Base-by-base conservation (phyloP, 1,140 invertebrate genomes). In the Drosophila pachea region DNA sequence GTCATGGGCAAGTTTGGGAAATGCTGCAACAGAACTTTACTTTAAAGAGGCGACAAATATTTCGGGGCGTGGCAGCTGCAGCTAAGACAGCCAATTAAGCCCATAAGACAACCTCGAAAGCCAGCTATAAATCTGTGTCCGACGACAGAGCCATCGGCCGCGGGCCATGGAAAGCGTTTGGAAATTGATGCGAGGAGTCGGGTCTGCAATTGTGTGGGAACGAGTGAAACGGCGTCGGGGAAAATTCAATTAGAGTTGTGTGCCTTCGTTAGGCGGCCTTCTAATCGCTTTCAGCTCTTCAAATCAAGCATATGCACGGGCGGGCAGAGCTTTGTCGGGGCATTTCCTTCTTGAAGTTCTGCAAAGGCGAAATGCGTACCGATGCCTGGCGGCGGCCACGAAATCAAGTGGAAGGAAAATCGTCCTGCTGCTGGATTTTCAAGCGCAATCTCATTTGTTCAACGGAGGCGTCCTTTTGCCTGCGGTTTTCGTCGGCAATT, bases 21-120 rank as follows among this genome's bases (percentile, higher is more conserved):
- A 56, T 73, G 54, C 55, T 81, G 40, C 43, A 61, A 59, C 68
- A 45, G 61, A 83, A 67, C 56, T 68, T 53, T 61, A 40, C 50
- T 62, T 43, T 56, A n/a, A 0, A 14, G 14, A 43, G 11, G 40
- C 3, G 22, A 22, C 22, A 22, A 22, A 3, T 3, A 22, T 22
- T 22, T 22, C 22, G 22, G 22, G 22, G 22, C 22, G 43, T 43
- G 4, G 53, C 45, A 64, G 73, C 61, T 71, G n/a, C n/a, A n/a
- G n/a, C n/a, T n/a, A n/a, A n/a, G 76, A 84, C 76, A 84, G 79
- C 81, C 81, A 84, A 83, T 83, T 84, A 84, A 83, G 84, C 79
- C 36, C 42, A 67, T 74, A 64, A 71, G 76, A 69, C 47, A 77
- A 42, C 48, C 49, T 61, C 62, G 38, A 35, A 84, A 83, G 72